Conservation (phyloP, 2,888 invertebrate genomes). For the Leptinotarsa juncta region DNA sequence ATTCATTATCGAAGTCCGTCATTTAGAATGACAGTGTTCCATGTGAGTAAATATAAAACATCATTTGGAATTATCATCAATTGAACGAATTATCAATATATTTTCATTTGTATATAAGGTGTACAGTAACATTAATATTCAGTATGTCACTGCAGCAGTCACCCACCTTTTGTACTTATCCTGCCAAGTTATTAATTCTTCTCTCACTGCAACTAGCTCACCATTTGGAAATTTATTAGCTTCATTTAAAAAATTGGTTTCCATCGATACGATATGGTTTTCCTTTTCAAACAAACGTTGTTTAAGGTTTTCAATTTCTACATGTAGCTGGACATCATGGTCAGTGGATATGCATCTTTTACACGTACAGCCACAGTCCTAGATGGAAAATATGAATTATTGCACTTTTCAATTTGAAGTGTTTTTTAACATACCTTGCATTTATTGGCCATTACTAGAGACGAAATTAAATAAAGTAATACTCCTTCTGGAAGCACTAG, state of each 20-base stretch:
- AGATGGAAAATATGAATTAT: constrained; percentile 35
- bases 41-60: too few species aligned
- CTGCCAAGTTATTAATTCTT: constrained; percentile 87
- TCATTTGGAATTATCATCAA: too few species aligned
- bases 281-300: constrained; percentile 85
- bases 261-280: constrained; percentile 85
- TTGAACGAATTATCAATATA: not conserved
- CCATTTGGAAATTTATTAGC: constrained; percentile 70
- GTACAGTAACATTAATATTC: not conserved
- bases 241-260: constrained; percentile 86
- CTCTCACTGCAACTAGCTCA: constrained; percentile 81
- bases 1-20: too few species aligned
- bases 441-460: constrained; percentile 45
- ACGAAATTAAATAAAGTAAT: constrained; percentile 26
- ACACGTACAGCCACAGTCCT: constrained; percentile 75
- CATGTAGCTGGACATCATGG: constrained; percentile 79
- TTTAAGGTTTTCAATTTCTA: constrained; percentile 88
- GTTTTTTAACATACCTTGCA: constrained; percentile 44
- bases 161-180: constrained; percentile 89
- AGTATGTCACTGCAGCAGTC: too few species aligned
- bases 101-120: not conserved
- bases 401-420: not conserved
- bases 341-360: constrained; percentile 66
- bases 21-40: too few species aligned
- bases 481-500: constrained; percentile 37